Evolutionary conservation across 2,888 invertebrate species (phyloP), one percentile per base, ranked within the genome.

Genomic region (Erebia palarica): DNA sequence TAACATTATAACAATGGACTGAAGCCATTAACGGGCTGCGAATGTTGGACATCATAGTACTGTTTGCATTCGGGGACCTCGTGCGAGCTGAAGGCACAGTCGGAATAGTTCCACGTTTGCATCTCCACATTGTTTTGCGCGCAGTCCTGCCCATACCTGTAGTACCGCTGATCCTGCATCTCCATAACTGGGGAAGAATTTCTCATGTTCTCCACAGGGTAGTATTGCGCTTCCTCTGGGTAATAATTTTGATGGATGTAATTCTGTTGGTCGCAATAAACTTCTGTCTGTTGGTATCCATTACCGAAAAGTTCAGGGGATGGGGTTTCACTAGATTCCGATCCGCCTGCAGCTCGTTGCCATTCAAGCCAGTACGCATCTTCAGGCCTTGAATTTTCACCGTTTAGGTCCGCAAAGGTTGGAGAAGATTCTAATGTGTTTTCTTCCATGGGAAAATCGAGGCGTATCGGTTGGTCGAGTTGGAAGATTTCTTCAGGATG

Each of bases 401-500:
- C 95, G 55, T 96, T 96, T 7, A 96, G 89, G 77, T 96, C 96
- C 7, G 96, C 93, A 69, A 96, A 91, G 0, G 96, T 96, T 0
- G 96, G 95, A 0, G 96, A 96, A 0, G 96, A 96, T 79, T 95
- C 92, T 13, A 94, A 83, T 0, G 94, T 84, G 71, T 86, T 90
- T 65, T 90, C 90, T 76, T 94, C 94, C 74, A 93, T 86, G 0
- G 93, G 88, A 76, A 94, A 95, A 79, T 96, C 96, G 0, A 95
- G 88, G 78, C 96, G 90, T 55, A 96, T 93, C 0, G 96, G 96
- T 81, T 96, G 96, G 80, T 96, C 96, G 72, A 96, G 86, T 83
- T 96, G 96, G 86, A 96, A 96, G 75, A 96, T 96, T 85, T 96
- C 96, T 81, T 96, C 96, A 0, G 96, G 96, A 81, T 96, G 96